Evolutionary conservation across 2,888 invertebrate genomes (phyloP), one percentile per base, ranked within the genome.

Genomic region (Calameuta idolon): DNA sequence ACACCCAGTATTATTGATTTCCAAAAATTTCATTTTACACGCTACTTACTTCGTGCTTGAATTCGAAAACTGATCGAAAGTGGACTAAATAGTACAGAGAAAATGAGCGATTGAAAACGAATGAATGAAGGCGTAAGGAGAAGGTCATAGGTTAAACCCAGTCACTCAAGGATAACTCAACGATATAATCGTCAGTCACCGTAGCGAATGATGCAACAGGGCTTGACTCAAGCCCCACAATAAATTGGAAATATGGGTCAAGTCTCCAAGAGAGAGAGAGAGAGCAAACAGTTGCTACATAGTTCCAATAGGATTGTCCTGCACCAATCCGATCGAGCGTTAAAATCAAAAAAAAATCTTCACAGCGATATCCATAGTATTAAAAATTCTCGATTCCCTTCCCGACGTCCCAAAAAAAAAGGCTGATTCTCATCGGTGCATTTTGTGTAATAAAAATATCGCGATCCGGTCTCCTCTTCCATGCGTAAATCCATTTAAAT

Each of bases 151-250:
- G 23, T 74, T 74, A 35, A 12, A 9, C n/a, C 35, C n/a, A 74
- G 35, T 74, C 74, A n/a, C 23, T 74, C 74, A 74, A 34, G 74
- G 74, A 74, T 74, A 74, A 74, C 74, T 74, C 74, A 74, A 23
- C 74, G 34, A 71, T 71, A 35, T 23, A 33, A 35, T 74, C n/a
- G 74, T 74, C 37, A 34, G 33, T 74, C 37, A 15, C 34, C 74
- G 34, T 1, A 74, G 12, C 74, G 74, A 74, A n/a, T 74, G 23
- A 74, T 35, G 37, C 74, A 37, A 74, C 12, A 15, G 11, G 74
- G 74, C 15, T 74, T 35, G 74, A 74, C 3, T 33, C 35, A 35
- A 33, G 35, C 5, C 35, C 11, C 30, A 74, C 35, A 9, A 30
- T 74, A 74, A 74, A 74, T 74, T 35, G 11, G 37, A 12, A 74